Evolutionary conservation across 2,888 invertebrate species (phyloP), one percentile per base, ranked within the genome.

Genomic region (Sinohyriopsis cumingii): DNA sequence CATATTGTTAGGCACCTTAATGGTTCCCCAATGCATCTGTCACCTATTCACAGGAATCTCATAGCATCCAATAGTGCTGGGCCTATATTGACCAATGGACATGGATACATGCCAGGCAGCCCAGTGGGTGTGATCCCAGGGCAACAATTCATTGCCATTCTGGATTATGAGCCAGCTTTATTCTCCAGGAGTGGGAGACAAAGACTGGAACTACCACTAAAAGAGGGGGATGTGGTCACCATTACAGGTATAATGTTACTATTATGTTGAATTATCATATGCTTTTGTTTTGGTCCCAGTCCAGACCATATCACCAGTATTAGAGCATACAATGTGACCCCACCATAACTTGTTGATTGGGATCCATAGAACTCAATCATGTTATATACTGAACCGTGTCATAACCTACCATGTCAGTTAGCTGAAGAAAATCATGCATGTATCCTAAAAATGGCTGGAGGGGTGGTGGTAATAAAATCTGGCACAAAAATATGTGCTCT

Each of bases 151-250:
- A 77, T 83, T 64, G 86, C 82, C 6, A 77, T 85, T 54, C 77
- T 85, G 20, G 85, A 88, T 68, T 88, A 88, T 72, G 79, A 84
- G 66, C 88, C 88, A 2, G 71, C 73, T 25, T 59, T 80, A 56
- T 85, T 84, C 67, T 86, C 87, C 55, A 79, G 80, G 66, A 86
- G 84, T 77, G 85, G 83, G 7, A 80, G 83, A 22, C 84, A 78
- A 25, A 68, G 79, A 28, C 75, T 84, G 54, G 87, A 88, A 69
- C 72, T 88, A 63, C 72, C 80, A 22, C 75, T 88, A 54, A 83
- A 74, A 63, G 87, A 88, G 73, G 87, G 86, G 66, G 86, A 88
- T 75, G 68, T 76, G n/a, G 86, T 88, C 55, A 74, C 72, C 45
- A 80, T 86, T 7, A 80, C 82, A 67, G 85, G 86, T 86, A 63